phyloP scores from a whole-genome alignment of 2,888 invertebrate genomes.

The Pseudanteris insignis region DNA sequence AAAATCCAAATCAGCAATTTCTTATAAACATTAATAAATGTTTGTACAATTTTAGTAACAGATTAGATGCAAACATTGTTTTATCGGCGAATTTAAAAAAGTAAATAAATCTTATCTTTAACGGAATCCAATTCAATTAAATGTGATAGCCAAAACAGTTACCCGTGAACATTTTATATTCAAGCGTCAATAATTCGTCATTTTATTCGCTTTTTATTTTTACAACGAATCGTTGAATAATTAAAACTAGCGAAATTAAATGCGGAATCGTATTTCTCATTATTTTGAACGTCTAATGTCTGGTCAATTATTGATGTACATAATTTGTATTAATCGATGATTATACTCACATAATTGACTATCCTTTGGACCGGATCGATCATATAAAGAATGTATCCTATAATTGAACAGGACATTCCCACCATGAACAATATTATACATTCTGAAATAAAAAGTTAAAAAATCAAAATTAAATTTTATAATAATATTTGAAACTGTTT shows the following conservation, averaged over 20 bases:
- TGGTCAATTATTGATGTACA: not conserved
- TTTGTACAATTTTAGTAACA: no score
- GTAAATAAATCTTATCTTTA: no score
- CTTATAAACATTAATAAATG: no score
- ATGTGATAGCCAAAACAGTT: no score
- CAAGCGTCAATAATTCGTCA: no score
- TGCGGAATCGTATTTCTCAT: not conserved
- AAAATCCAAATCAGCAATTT: not conserved
- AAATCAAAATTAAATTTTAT: no score
- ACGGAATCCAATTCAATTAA: no score
- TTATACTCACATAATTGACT: slow-evolving; percentile 37
- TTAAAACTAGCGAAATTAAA: not conserved
- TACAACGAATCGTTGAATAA: not conserved
- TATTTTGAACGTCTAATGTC: not conserved
- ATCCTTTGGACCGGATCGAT: slow-evolving; percentile 59
- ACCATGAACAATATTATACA: slow-evolving; percentile 61
- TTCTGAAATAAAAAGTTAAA: slow-evolving; percentile 61
- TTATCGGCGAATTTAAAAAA: no score
- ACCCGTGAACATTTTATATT: no score
- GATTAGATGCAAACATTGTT: slow-evolving; percentile 4
- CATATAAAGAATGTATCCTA: slow-evolving; percentile 59
- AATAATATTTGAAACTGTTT: no score
- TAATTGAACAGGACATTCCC: slow-evolving; percentile 56
- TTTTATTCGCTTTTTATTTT: not conserved
- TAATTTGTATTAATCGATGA: slow-evolving; percentile 2